Evolutionary conservation across 2,113 vertebrate species (phyloP).

Genomic region (Hirundichthys speculiger): DNA sequence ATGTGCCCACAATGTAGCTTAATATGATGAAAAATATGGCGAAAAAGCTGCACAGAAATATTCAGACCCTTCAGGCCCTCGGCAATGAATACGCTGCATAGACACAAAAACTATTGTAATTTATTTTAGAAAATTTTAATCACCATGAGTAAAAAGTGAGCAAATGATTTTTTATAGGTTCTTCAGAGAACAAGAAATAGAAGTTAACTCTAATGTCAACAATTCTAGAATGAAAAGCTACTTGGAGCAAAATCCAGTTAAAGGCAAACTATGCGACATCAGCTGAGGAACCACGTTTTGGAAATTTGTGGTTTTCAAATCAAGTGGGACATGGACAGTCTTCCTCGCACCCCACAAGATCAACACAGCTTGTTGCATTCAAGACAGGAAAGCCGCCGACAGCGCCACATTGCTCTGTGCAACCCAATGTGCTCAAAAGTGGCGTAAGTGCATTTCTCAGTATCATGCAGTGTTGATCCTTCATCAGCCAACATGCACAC

Average conservation of each 20-base stretch:
- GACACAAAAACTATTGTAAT: too few species aligned
- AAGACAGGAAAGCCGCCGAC: constrained; percentile 16
- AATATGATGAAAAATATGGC: too few species aligned
- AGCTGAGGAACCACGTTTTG: constrained; percentile 37
- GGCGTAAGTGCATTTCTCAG: constrained; percentile 24
- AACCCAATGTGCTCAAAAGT: constrained; percentile 38
- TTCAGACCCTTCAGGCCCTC: too few species aligned
- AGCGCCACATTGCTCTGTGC: constrained; percentile 13
- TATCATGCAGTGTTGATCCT: constrained; percentile 63
- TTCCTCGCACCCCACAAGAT: constrained; percentile 11
- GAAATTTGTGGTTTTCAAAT: constrained; percentile 51
- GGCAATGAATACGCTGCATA: too few species aligned
- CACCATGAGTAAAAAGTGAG: too few species aligned
- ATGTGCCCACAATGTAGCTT: too few species aligned
- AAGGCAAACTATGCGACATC: neutral
- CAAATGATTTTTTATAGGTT: too few species aligned
- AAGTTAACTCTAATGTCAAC: too few species aligned
- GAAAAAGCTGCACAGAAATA: too few species aligned
- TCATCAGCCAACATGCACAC: constrained; percentile 62
- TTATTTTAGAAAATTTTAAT: too few species aligned
- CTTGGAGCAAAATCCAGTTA: neutral
- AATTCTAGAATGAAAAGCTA: neutral
- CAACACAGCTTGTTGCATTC: constrained; percentile 15
- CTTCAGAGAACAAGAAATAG: too few species aligned
- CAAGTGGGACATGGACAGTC: neutral